Base-by-base conservation (phyloP, 2,113 vertebrate species). In the Galemys pyrenaicus region DNA sequence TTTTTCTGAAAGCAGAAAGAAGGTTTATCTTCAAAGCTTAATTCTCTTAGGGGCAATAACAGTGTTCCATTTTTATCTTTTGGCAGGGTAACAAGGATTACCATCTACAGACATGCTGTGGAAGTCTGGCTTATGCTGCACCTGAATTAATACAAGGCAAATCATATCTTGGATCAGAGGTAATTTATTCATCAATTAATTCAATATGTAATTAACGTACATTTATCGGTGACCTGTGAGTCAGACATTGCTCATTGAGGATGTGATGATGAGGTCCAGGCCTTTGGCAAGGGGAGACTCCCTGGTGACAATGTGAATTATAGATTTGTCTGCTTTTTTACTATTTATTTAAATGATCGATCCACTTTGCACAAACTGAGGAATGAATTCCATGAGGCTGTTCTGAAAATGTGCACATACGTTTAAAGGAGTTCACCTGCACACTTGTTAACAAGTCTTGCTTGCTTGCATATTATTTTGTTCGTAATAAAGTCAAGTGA, bases 111-210 rank as follows among this genome's bases (percentile, higher is more conserved):
- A 99, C 99, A 0, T 99, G 99, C 85, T 99, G 99, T 94, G 99
- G 99, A 35, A 99, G 99, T 96, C 99, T 99, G 54, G 99, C 99
- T 9, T 99, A 99, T 39, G 99, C 99, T 78, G 99, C 99, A 7
- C 99, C 99, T 37, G 99, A 99, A 95, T 98, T 99, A 95, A 99
- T 99, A 96, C 99, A 99, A 97, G 99, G 99, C 79, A 99, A 99
- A 98, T 98, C 99, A 0, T 99, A 99, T 71, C 99, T 99, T 79
- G 99, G 99, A 35, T 99, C 99, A 70, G 99, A 99, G 99, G 99
- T 99, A 97, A 1, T 80, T 56, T 87, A 22, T 94, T 94, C 46
- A 93, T 44, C 58, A 54, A 67, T 89, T 86, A 84, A 86, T 37
- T 93, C 67, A 73, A 0, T 86, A 58, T 78, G 51, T 70, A 79